Conservation (phyloP, 2,888 invertebrate species). For the Cremastinae sp. region DNA sequence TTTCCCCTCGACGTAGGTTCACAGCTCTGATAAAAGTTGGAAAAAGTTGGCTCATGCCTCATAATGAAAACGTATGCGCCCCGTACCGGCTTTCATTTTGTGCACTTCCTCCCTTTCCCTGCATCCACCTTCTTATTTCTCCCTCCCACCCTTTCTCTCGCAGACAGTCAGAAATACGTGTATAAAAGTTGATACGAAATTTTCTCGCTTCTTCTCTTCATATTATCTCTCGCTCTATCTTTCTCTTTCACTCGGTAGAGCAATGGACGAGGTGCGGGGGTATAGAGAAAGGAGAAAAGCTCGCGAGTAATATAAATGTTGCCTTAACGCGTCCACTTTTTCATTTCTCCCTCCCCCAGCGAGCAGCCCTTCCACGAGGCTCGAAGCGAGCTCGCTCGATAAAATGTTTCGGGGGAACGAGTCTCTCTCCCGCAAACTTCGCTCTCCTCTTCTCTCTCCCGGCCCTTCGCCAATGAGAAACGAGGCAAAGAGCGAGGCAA, state of each 20-base stretch:
- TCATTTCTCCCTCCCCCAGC: conserved; percentile 52
- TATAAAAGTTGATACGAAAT: conserved; percentile 32
- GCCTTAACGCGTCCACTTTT: conserved; percentile 64
- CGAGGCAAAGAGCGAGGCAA: conserved; percentile 5
- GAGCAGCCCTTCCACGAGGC: not conserved
- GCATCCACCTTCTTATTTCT: not conserved
- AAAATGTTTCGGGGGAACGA: conserved; percentile 57
- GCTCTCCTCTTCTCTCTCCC: not conserved
- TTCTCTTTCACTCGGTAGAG: conserved; percentile 6
- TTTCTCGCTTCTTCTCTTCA: too few species aligned
- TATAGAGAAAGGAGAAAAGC: conserved; percentile 41
- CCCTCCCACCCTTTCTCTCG: too few species aligned
- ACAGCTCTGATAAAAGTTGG: conserved; percentile 60
- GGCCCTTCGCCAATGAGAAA: conserved; percentile 41
- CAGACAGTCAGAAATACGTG: conserved; percentile 6
- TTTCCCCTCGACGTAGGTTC: not conserved
- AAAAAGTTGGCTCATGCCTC: conserved; percentile 65
- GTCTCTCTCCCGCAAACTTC: not conserved
- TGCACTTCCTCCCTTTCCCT: conserved; percentile 32
- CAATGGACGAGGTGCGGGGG: conserved; percentile 9
- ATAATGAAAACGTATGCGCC: conserved; percentile 68
- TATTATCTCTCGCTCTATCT: conserved; percentile 7
- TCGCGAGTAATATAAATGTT: conserved; percentile 65
- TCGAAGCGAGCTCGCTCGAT: conserved; percentile 50
- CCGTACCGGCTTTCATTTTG: conserved; percentile 65